Evolutionary conservation across 2,888 invertebrate genomes (phyloP).

Genomic region (Hirtodrosophila cameraria): DNA sequence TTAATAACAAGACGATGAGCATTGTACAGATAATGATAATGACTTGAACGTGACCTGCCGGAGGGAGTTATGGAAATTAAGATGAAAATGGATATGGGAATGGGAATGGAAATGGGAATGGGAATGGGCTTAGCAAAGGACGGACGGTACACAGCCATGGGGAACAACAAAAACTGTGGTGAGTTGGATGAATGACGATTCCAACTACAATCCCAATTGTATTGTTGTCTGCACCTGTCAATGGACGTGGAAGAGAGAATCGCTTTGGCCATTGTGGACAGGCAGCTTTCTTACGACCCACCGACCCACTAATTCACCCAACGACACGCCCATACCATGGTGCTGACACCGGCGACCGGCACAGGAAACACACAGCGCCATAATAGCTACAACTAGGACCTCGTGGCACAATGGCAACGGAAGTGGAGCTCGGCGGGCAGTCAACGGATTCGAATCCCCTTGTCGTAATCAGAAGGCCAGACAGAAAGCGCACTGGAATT

Average conservation of each 20-base stretch:
- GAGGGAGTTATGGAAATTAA: neutral
- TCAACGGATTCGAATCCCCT: slow-evolving; percentile 36
- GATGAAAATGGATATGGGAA: neutral
- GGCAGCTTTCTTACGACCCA: slow-evolving; percentile 30
- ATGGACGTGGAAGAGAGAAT: slow-evolving; percentile 24
- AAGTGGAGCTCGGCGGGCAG: slow-evolving; percentile 42
- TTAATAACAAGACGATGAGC: slow-evolving; percentile 34
- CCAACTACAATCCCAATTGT: slow-evolving; percentile 33
- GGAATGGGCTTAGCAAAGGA: too few relatives aligned
- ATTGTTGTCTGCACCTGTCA: slow-evolving; percentile 17
- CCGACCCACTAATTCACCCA: neutral
- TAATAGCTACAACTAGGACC: slow-evolving; percentile 49
- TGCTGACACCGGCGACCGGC: slow-evolving; percentile 17
- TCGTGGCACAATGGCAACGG: slow-evolving; percentile 47
- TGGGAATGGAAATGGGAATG: neutral
- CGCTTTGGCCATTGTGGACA: slow-evolving; percentile 23
- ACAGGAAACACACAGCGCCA: slow-evolving; percentile 50
- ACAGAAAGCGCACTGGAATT: slow-evolving; percentile 21
- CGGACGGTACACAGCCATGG: slow-evolving; percentile 21
- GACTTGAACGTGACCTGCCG: slow-evolving; percentile 42
- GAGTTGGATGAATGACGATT: slow-evolving; percentile 12
- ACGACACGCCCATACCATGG: neutral
- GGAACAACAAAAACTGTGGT: slow-evolving; percentile 24
- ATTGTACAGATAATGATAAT: slow-evolving; percentile 37
- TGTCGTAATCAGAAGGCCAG: slow-evolving; percentile 32